Base-by-base conservation (phyloP, 2,888 invertebrate species). In the Drosophila lacicola region DNA sequence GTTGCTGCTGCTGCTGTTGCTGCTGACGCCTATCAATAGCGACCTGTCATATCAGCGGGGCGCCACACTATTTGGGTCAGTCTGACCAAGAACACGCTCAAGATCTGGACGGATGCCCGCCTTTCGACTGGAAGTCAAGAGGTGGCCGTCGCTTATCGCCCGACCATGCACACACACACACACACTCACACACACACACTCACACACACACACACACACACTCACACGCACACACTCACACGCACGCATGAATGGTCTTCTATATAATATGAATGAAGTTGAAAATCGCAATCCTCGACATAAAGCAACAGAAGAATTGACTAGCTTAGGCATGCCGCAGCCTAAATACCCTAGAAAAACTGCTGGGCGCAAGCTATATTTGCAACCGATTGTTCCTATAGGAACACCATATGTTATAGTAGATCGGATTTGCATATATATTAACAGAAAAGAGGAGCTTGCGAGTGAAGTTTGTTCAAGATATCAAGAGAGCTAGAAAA, bases 1-100 rank as follows among this genome's bases (percentile, higher is more conserved):
- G 17, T 29, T 51, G 14, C 33, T 33, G 14, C 9, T 13, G 19
- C 6, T 13, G 41, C 4, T 17, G 14, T n/a, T 36, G 8, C 11
- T 50, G 19, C 14, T 39, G n/a, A 36, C 39, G 62, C 17, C 56
- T 55, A 63, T 60, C 58, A 45, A 44, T 54, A 39, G 46, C 75
- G 78, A 78, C 78, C 78, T 78, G 72, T 61, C 69, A 29, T 75
- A 78, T 78, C 78, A 78, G 65, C 49, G 50, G 55, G 57, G 54
- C 56, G 50, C 54, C 61, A 25, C 37, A 47, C 46, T 51, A 78
- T 78, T 78, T 78, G 69, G 78, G 78, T 78, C 78, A 78, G 47
- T 57, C 53, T 55, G 53, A 51, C 41, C 75, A 78, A 78, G 72
- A 74, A 56, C 46, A 55, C 19, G 49, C 57, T 17, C 37, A 47